Evolutionary conservation across 2,113 vertebrate genomes (phyloP).

Genomic region (Speoplatyrhinus poulsoni): DNA sequence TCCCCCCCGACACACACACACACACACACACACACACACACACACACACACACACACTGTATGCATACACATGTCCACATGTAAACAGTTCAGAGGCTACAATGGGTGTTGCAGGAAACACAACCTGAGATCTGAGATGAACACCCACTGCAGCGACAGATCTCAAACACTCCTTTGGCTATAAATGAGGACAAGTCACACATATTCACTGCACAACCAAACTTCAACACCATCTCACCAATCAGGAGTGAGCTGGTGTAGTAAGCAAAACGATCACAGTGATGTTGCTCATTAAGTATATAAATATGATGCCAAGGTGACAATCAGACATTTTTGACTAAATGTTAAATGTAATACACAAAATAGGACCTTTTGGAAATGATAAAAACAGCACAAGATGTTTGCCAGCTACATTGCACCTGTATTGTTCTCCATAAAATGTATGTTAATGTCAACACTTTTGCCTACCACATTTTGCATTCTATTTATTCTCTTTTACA

Average conservation of each 20-base stretch:
- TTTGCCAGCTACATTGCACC: slow-evolving; percentile 95
- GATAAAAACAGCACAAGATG: slow-evolving; percentile 63
- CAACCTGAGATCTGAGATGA: not conserved
- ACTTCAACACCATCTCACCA: slow-evolving; percentile 6
- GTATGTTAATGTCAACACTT: too few relatives aligned
- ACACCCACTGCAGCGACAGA: not conserved
- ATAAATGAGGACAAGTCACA: too few relatives aligned
- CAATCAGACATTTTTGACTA: slow-evolving; percentile 5
- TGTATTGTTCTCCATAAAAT: slow-evolving; percentile 6
- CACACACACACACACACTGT: not conserved
- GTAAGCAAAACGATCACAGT: not conserved
- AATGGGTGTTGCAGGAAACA: not conserved
- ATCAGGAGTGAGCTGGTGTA: not conserved
- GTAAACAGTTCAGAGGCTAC: not conserved
- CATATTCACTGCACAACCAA: not conserved
- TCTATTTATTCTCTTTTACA: too few relatives aligned
- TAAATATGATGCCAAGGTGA: slow-evolving; percentile 35
- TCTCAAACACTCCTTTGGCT: not conserved
- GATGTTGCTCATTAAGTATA: not conserved
- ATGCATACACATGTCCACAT: not conserved
- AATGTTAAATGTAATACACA: slow-evolving; percentile 12
- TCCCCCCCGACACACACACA: not conserved
- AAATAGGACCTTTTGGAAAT: slow-evolving; percentile 15
- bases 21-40: not conserved
- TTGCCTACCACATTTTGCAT: too few relatives aligned